phyloP scores from a whole-genome alignment of 2,797 vertebrate genomes.

The Pygocentrus nattereri region DNA sequence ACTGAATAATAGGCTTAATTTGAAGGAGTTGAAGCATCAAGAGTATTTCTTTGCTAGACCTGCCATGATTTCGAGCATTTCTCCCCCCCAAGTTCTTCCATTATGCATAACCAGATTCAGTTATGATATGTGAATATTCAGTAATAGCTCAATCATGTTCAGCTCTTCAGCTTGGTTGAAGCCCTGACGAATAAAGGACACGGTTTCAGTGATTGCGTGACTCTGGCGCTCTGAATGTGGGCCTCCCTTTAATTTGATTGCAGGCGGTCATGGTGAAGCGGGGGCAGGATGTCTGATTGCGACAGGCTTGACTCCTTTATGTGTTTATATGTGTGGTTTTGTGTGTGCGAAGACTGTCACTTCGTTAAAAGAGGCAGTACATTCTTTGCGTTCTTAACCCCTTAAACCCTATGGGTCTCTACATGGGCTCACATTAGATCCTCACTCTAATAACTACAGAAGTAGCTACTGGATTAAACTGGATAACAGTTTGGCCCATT shows the following conservation, averaged over 20 bases:
- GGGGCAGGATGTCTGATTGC: constrained; percentile 52
- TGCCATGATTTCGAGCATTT: not conserved
- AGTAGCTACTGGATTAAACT: not conserved
- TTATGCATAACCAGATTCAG: not conserved
- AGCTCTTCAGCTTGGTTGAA: constrained; percentile 10
- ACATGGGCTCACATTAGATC: not conserved
- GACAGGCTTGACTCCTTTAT: constrained; percentile 43
- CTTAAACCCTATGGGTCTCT: not conserved
- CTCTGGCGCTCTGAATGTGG: constrained; percentile 18
- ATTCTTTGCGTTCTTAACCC: constrained; percentile 55
- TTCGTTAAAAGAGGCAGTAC: constrained; percentile 15
- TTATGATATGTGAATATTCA: constrained; percentile 1
- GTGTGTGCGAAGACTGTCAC: constrained; percentile 31
- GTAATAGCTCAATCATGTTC: constrained; percentile 32
- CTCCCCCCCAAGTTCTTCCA: not conserved
- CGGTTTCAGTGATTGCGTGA: constrained; percentile 53
- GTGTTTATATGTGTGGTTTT: constrained; percentile 5
- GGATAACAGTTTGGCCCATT: too few relatives aligned
- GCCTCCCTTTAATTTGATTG: constrained; percentile 59
- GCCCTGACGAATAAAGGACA: constrained; percentile 35
- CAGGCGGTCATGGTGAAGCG: constrained; percentile 32
- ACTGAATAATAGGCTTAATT: too few relatives aligned
- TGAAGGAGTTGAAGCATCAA: too few relatives aligned
- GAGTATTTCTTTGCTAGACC: not conserved
- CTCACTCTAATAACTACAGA: not conserved